Evolutionary conservation across 2,888 invertebrate genomes (phyloP).

Genomic region (Mimas tiliae): DNA sequence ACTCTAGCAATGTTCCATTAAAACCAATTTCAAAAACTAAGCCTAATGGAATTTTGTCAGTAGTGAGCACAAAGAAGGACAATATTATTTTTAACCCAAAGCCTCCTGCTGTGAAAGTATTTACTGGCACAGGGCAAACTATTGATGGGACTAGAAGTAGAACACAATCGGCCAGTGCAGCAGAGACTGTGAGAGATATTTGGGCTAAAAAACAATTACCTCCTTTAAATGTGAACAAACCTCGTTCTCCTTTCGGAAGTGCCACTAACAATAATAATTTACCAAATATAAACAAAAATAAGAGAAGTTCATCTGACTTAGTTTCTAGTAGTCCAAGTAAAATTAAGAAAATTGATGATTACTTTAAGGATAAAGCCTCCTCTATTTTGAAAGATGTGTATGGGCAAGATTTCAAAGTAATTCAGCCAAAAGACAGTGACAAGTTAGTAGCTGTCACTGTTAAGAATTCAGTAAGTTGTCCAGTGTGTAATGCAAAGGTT

Average conservation of each 20-base stretch:
- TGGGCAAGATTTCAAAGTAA: conserved; percentile 65
- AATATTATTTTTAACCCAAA: conserved; percentile 42
- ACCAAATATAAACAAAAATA: conserved; percentile 50
- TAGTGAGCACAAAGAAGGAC: conserved; percentile 50
- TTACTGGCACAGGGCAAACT: conserved; percentile 50
- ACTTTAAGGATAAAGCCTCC: conserved; percentile 61
- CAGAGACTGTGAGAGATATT: conserved; percentile 52
- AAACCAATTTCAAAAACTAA: conserved; percentile 39
- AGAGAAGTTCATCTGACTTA: conserved; percentile 39
- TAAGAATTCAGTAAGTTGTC: conserved; percentile 69
- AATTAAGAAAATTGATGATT: conserved; percentile 72
- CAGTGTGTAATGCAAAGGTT: conserved; percentile 72
- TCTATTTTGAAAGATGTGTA: conserved; percentile 72
- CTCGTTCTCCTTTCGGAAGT: conserved; percentile 22
- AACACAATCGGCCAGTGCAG: conserved; percentile 39
- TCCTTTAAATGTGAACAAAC: conserved; percentile 8
- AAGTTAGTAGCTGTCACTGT: conserved; percentile 54
- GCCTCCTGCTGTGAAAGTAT: conserved; percentile 35
- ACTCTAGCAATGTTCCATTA: conserved; percentile 37
- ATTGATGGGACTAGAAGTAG: conserved; percentile 39
- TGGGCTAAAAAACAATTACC: conserved; percentile 55
- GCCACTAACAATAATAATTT: conserved; percentile 17
- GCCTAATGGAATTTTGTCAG: conserved; percentile 46
- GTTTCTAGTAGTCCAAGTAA: conserved; percentile 53
- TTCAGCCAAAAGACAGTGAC: conserved; percentile 46